Evolutionary conservation across 2,113 vertebrate genomes (phyloP), one percentile per base, ranked within the genome.

Genomic region (Colaptes auratus): DNA sequence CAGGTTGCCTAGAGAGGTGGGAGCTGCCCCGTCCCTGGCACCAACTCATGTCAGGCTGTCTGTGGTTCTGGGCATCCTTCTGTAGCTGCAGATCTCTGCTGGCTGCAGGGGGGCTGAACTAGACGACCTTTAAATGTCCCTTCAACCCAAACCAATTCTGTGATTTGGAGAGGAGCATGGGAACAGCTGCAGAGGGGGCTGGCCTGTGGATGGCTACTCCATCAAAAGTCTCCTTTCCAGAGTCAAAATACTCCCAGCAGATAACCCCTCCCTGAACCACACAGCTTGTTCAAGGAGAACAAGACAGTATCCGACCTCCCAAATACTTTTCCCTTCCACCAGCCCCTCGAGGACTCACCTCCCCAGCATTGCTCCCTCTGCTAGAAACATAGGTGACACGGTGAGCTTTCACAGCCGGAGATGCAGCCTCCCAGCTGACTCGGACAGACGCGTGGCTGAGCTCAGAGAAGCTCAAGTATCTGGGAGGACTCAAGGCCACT

Each of bases 381-480:
- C 98, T 97, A 58, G 99, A 98, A 79, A 97, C 92, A 5, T 98
- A 99, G 58, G 97, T 96, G 93, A 99, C 75, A 1, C 87, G 98
- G 89, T 98, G 98, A 4, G 97, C 86, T 3, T 92, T 98, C 59
- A 98, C 96, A 0, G 98, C 97, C 2, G 59, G 66, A 0, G 92
- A 97, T 0, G 97, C 96, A 0, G 96, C 95, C 12, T 97, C 98
- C 99, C 99, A 99, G 94, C 96, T 98, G 71, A 99, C 98, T 13
- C 95, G 97, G 46, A 98, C 97, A 0, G 98, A 97, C 5, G 98
- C 97, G 60, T 99, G 99, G 94, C 97, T 98, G 64, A 99, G 97
- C 55, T 98, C 94, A 0, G 98, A 98, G 96, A 99, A 99, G 80
- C 97, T 97, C 90, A 99, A 89, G 71, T 93, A 98, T 16, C 92